These are phyloP conservation scores for Hippopotamus amphibius DNA, from an alignment of 2,113 vertebrate species.

Conservation along the genomic window DNA sequence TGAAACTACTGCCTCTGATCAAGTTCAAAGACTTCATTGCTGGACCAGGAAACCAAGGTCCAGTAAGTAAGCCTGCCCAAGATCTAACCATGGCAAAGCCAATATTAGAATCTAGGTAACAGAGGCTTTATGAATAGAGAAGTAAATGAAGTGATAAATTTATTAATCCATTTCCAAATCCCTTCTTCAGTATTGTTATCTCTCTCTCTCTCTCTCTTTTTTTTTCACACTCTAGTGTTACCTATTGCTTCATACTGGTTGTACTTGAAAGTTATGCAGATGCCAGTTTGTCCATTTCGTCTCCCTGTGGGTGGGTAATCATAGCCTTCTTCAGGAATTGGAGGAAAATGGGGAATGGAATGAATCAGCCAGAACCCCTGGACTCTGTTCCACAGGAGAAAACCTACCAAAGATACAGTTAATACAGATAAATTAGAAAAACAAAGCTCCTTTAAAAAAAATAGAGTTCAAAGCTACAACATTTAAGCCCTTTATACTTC, in stretches of 20 bases:
- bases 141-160: not conserved
- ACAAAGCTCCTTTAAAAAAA: slow-evolving; percentile 33
- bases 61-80: not conserved
- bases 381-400: slow-evolving; percentile 90
- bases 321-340: slow-evolving; percentile 90
- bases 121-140: not conserved
- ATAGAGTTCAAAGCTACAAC: slow-evolving; percentile 8
- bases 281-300: slow-evolving; percentile 89
- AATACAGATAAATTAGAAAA: slow-evolving; percentile 30
- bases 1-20: not conserved
- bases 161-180: not conserved
- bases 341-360: slow-evolving; percentile 94
- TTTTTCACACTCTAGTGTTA: slow-evolving; percentile 65
- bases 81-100: not conserved
- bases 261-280: slow-evolving; percentile 92
- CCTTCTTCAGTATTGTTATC: not conserved
- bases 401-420: slow-evolving; percentile 85
- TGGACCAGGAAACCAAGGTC: not conserved
- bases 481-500: slow-evolving; percentile 14
- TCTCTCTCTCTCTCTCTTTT: not conserved
- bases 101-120: not conserved
- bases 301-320: slow-evolving; percentile 91
- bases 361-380: slow-evolving; percentile 96
- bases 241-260: slow-evolving; percentile 91
- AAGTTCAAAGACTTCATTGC: not conserved